Percentiles rank a stretch among this genome's conserved stretches.
Conservation (phyloP, 2,113 vertebrate species). For the Uropsilus gracilis region DNA sequence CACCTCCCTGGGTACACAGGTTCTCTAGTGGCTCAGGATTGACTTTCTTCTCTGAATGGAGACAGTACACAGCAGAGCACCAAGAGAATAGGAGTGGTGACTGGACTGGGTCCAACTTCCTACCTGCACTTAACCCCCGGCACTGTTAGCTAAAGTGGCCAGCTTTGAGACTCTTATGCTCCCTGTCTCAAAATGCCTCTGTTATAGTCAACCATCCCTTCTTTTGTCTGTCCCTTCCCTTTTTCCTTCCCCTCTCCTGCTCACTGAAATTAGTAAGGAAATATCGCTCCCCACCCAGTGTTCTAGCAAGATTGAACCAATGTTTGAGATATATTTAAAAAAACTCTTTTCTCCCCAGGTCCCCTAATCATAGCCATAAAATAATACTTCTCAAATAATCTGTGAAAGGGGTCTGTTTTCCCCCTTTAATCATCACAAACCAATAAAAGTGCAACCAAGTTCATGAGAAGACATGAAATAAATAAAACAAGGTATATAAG, state of each 20-base stretch:
- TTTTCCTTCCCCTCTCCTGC: background rate
- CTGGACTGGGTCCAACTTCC: background rate
- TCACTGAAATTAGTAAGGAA: constrained; percentile 38
- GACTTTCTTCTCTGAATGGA: constrained; percentile 43
- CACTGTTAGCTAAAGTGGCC: constrained; percentile 13
- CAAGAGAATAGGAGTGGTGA: background rate
- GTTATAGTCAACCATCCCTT: background rate
- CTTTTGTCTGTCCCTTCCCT: no score
- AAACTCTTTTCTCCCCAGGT: background rate
- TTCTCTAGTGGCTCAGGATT: constrained; percentile 34
- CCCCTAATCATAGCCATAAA: constrained; percentile 33
- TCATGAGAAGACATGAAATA: constrained; percentile 22
- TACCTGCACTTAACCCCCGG: background rate
- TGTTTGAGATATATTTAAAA: constrained; percentile 20
- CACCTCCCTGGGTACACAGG: background rate
- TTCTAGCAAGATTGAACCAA: constrained; percentile 40
- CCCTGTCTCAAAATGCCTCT: background rate
- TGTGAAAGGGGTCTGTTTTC: background rate
- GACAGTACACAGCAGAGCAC: background rate
- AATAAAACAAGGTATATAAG: constrained; percentile 9
- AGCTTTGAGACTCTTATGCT: background rate
- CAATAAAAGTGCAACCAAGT: constrained; percentile 48
- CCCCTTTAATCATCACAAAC: background rate
- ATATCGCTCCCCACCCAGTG: constrained; percentile 15
- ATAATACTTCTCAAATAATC: background rate